Base-by-base conservation (phyloP, 1,140 invertebrate species). In the Anastatus disparis region DNA sequence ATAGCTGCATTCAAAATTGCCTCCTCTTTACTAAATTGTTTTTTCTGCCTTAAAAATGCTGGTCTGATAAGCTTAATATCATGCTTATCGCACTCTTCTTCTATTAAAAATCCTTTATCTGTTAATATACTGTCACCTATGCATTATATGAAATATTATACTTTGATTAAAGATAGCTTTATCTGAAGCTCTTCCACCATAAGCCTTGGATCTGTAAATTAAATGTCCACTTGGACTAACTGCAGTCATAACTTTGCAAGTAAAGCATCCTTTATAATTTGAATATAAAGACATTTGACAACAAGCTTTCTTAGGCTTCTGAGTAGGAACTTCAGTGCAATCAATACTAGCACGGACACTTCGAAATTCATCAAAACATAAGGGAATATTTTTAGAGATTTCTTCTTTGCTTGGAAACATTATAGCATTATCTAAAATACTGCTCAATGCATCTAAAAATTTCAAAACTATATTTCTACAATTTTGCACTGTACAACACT, bases 31-130 rank as follows among this genome's bases (percentile, higher is more conserved):
- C 6, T 27, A 62, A 62, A 62, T 46, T 62, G 38, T 17, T 46
- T 46, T 48, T 62, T 62, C n/a, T 62, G 20, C 29, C 27, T 62
- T 46, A 61, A 20, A 61, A 38, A 61, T 17, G 48, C 17, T 52
- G 48, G 48, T 20, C 24, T 20, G 3, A 24, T 52, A 22, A 52
- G 24, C 17, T 52, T 15, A 10, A 52, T 52, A 6, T 46, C 10
- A 4, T 17, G 9, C 4, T 9, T 4, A 6, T 15, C 9, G n/a
- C 44, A n/a, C n/a, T n/a, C n/a, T n/a, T n/a, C n/a, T n/a, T n/a
- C n/a, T n/a, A n/a, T n/a, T n/a, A n/a, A n/a, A n/a, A n/a, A n/a
- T n/a, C n/a, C n/a, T n/a, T n/a, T n/a, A 46, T 46, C 9, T 17
- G n/a, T 46, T n/a, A 52, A 10, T 52, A 52, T 8, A 26, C 20